phyloP scores from a whole-genome alignment of 2,888 invertebrate species.

The Rutpela maculata region DNA sequence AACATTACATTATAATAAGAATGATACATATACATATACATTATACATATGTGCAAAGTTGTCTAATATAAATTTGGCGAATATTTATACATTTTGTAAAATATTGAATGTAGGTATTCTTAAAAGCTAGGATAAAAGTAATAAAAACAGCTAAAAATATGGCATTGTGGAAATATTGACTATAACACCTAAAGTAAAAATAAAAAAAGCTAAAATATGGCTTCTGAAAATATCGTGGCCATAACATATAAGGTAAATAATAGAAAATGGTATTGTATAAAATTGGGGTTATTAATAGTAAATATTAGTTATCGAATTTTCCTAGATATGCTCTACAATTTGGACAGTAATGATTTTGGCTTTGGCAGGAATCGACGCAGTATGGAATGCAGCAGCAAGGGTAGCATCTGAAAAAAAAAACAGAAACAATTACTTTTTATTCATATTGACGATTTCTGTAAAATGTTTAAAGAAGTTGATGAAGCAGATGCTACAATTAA shows the following conservation, averaged over 20 bases:
- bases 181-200: not conserved
- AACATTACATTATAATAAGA: too few species aligned
- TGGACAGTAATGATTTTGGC: conserved; percentile 74
- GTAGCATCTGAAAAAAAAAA: conserved; percentile 68
- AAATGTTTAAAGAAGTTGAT: not conserved
- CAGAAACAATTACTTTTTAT: not conserved
- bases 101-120: too few species aligned
- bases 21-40: too few species aligned
- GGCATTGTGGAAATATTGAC: not conserved
- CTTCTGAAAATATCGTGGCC: too few species aligned
- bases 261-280: not conserved
- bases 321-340: conserved; percentile 74
- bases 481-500: too few species aligned
- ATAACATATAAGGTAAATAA: not conserved
- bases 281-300: not conserved
- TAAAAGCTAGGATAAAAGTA: not conserved
- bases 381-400: conserved; percentile 74
- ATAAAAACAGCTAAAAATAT: conserved; percentile 1
- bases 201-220: too few species aligned
- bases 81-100: too few species aligned
- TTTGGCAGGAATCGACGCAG: conserved; percentile 72
- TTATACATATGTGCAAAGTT: too few species aligned
- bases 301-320: conserved; percentile 9
- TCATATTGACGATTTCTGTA: too few species aligned
- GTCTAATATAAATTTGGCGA: too few species aligned